Evolutionary conservation across 2,797 vertebrate species (phyloP), one percentile per base, ranked within the genome.

Genomic region (Allobates femoralis): DNA sequence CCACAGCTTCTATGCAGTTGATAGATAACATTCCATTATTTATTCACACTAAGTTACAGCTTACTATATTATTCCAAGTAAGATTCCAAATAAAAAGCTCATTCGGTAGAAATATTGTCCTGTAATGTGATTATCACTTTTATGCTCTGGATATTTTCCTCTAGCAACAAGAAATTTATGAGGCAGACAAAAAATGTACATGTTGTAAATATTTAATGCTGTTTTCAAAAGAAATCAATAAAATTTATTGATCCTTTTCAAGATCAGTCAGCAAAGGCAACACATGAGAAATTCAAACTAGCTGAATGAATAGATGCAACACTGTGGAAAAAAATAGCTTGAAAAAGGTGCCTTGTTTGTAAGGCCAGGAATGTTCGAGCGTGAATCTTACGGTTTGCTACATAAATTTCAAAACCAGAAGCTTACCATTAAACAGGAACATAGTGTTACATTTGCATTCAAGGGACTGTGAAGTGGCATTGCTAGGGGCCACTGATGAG

Each of bases 381-480:
- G 51, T 73, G 37, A 73, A 74, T 62, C 79, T 64, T 74, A 78
- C 32, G 80, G 62, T 79, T 79, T 78, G 23, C 62, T 51, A 60
- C 86, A 51, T 86, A 81, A 46, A 75, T 75, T 81, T 82, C 23
- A 28, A 83, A 87, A 87, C 85, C 80, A 87, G 73, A 69, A 37
- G 23, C 62, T 80, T 80, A 67, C 60, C 77, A 79, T 46, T 67
- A 84, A 67, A 67, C 82, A 75, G 77, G 53, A 76, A 51, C 58
- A 67, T 56, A 84, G 30, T 84, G 82, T 66, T 66, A 56, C 41
- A 37, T 37, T 56, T 56, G n/a, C 74, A 67, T 67, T 62, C 34
- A 30, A 26, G n/a, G 32, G 53, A 28, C 71, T 66, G 34, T 83
- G 46, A 46, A 83, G 77, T 60, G 28, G 81, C 46, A 77, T 69